phyloP scores from a whole-genome alignment of 2,888 invertebrate genomes.

The Schizotus pectinicornis region DNA sequence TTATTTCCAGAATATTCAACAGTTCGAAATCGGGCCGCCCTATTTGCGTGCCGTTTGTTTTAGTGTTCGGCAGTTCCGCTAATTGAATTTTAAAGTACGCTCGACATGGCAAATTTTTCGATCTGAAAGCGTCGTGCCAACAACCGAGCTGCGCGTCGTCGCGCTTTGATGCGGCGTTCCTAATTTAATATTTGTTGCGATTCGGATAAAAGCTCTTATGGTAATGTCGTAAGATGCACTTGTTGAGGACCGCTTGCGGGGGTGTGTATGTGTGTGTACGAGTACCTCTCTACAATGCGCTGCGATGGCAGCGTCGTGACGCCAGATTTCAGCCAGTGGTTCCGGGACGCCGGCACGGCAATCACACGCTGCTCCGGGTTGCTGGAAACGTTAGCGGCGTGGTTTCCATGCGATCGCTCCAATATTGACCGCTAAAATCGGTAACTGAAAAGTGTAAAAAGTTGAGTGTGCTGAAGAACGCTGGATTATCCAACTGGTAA shows the following conservation, averaged over 20 bases:
- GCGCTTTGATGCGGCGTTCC: no score
- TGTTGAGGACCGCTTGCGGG: constrained; percentile 31
- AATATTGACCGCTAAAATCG: background rate
- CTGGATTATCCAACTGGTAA: no score
- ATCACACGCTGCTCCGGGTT: constrained; percentile 38
- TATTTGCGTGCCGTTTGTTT: no score
- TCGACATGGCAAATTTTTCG: no score
- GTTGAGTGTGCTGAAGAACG: no score
- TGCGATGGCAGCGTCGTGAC: constrained; percentile 44
- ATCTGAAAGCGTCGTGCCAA: no score
- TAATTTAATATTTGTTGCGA: no score
- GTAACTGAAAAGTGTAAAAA: background rate
- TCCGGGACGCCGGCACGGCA: constrained; percentile 45
- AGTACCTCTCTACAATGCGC: constrained; percentile 40
- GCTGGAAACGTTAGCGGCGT: constrained; percentile 26
- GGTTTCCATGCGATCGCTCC: constrained; percentile 15
- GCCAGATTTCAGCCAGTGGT: constrained; percentile 49
- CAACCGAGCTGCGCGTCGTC: no score
- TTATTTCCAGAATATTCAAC: no score
- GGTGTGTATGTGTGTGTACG: constrained; percentile 19
- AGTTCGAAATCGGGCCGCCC: no score
- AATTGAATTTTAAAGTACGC: no score
- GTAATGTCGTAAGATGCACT: constrained; percentile 20
- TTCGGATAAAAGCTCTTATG: background rate
- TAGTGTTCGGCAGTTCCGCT: no score